Conservation (phyloP, 2,113 vertebrate species). For the Cololabis saira region DNA sequence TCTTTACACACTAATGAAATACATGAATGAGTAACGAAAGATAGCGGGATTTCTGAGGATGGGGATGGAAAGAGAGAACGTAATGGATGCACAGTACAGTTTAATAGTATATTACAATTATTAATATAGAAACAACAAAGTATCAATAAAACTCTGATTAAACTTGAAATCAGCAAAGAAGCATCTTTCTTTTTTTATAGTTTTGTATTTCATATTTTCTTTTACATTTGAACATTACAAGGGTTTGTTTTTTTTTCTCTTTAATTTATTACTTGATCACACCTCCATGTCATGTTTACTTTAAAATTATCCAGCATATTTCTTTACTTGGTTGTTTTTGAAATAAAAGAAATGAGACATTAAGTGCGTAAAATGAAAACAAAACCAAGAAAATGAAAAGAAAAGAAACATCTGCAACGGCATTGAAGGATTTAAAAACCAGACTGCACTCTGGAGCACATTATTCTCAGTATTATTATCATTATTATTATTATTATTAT, state of each 20-base stretch:
- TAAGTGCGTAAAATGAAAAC: conserved; percentile 56
- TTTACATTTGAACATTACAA: conserved; percentile 86
- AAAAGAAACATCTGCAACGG: conserved; percentile 68
- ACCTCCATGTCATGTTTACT: conserved; percentile 83
- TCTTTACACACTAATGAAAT: conserved; percentile 93
- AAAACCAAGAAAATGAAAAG: conserved; percentile 54
- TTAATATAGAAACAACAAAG: conserved; percentile 85
- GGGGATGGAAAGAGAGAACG: conserved; percentile 86
- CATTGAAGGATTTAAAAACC: conserved; percentile 68
- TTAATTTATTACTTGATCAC: conserved; percentile 88
- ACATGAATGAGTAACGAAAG: conserved; percentile 89
- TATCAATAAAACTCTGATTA: conserved; percentile 87
- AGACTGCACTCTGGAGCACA: conserved; percentile 54
- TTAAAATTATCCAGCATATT: conserved; percentile 94
- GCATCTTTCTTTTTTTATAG: conserved; percentile 78
- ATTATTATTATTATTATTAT: conserved; percentile 70
- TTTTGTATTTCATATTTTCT: conserved; percentile 80
- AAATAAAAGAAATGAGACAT: conserved; percentile 78
- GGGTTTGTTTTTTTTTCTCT: conserved; percentile 59
- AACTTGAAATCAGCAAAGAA: conserved; percentile 87
- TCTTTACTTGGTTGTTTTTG: conserved; percentile 90
- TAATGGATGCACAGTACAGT: conserved; percentile 91
- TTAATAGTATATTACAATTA: conserved; percentile 83
- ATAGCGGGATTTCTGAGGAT: conserved; percentile 83
- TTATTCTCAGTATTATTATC: conserved; percentile 67